Evolutionary conservation across 2,797 vertebrate genomes (phyloP), one percentile per base, ranked within the genome.

Genomic region (Aplochiton taeniatus): DNA sequence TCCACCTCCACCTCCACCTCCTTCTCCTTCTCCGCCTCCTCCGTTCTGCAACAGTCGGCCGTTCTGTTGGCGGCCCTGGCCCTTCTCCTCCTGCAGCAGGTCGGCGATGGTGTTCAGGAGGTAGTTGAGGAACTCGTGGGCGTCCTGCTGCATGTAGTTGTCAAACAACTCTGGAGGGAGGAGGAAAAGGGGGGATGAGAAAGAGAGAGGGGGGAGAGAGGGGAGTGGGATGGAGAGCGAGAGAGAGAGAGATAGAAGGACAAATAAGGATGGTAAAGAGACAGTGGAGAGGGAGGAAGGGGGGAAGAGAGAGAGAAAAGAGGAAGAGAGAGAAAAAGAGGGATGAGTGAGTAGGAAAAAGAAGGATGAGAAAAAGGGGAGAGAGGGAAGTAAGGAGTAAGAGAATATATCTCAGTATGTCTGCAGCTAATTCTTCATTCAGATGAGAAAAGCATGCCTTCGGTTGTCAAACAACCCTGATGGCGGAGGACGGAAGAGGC

Each of bases 141-240:
- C 94, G 60, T 96, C 94, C 86, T 96, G 95, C 83, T 97, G 95
- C 95, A 97, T 97, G 81, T 96, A 96, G 90, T 97, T 96, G 80
- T 95, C 94, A 78, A 96, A 97, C 62, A 97, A 76, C 82, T 97
- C 95, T 96, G 88, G 1, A 68, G 73, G 5, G 31, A 69, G 46
- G 8, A 46, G 45, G 41, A 10, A 16, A 1, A 9, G 41, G 11
- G 14, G n/a, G 4, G 48, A 48, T 48, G 1, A 17, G 20, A 46
- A 11, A 54, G n/a, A 49, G 1, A 13, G 8, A 18, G 19, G 0
- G 16, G 41, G 31, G 43, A 59, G 16, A 53, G 52, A 18, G 20
- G 11, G 20, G 17, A 54, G 17, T 11, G 18, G 11, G 1, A 16
- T 2, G 8, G n/a, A 16, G 49, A 51, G 49, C 7, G 49, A 48